These are phyloP conservation scores for Nymphalis io DNA, from an alignment of 1,140 invertebrate genomes.

Conservation along the genomic window DNA sequence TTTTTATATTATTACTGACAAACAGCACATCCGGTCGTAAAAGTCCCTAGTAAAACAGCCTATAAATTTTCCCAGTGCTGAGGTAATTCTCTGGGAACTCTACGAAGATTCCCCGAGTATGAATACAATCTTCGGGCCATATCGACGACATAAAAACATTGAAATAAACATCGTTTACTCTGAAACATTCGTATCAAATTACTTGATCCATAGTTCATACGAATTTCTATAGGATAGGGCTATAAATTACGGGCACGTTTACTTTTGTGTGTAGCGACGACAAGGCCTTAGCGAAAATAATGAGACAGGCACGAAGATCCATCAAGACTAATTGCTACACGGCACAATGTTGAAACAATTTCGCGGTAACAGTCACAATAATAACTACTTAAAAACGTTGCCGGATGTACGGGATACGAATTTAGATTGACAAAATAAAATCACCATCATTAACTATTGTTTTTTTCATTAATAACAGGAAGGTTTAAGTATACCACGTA, in stretches of 20 bases:
- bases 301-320: conserved; percentile 23
- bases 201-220: not conserved
- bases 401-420: conserved; percentile 8
- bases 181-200: not conserved
- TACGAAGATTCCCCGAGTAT: too few species aligned
- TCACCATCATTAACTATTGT: not conserved
- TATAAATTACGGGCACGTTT: not conserved
- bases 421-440: conserved; percentile 4
- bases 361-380: conserved; percentile 16
- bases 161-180: too few species aligned
- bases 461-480: too few species aligned
- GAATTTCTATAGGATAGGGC: not conserved
- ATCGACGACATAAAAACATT: too few species aligned
- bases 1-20: too few species aligned
- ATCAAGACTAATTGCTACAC: conserved; percentile 30
- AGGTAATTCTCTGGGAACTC: too few species aligned
- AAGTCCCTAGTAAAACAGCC: too few species aligned
- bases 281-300: conserved; percentile 22
- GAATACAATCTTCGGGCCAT: too few species aligned
- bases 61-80: too few species aligned
- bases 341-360: conserved; percentile 23
- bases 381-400: conserved; percentile 7
- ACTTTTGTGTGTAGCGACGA: conserved; percentile 12
- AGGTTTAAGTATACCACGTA: too few species aligned
- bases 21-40: too few species aligned